Base-by-base conservation (phyloP, 2,888 invertebrate genomes). In the Cosmopolites sordidus region DNA sequence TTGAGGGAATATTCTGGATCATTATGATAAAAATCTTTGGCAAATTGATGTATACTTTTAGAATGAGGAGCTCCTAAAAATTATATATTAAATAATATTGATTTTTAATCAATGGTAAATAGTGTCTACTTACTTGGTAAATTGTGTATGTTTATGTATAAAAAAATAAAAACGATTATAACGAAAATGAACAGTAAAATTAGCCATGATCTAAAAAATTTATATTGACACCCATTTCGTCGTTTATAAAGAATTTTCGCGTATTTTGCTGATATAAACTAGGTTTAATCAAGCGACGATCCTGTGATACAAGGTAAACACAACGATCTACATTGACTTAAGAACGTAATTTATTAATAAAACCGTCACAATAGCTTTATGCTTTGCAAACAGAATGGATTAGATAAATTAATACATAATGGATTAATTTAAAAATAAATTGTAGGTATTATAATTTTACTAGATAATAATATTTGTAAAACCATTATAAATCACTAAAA, bases 181-280 rank as follows among this genome's bases (percentile, higher is more conserved):
- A 48, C 18, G 16, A 52, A 48, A 16, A 48, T 38, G n/a, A 56
- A 41, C 9, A 56, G 12, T 11, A 44, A 12, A 9, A 45, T 40
- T 51, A 56, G 29, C 56, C 56, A 56, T 56, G 48, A 43, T 56
- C 56, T 39, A 42, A 44, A 17, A 38, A 51, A 42, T 46, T 42
- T 56, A 43, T 40, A 38, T 4, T 44, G 22, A 45, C 22, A 45
- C 18, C 51, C 56, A 56, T 56, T 51, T 27, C 56, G 51, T 16
- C 56, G 41, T 56, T 52, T 56, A 49, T 45, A 56, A 12, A 37
- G 40, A 40, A 55, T 55, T 30, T 49, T 50, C 8, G 22, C 3
- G 8, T 3, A 22, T 22, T 22, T n/a, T 5, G 8, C 8, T 8
- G 22, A 4, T 33, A 11, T 12, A 9, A 33, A 33, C 22, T 22